phyloP scores from a whole-genome alignment of 92 coral and sea anemone species.

The Pocillopora meandrina region DNA sequence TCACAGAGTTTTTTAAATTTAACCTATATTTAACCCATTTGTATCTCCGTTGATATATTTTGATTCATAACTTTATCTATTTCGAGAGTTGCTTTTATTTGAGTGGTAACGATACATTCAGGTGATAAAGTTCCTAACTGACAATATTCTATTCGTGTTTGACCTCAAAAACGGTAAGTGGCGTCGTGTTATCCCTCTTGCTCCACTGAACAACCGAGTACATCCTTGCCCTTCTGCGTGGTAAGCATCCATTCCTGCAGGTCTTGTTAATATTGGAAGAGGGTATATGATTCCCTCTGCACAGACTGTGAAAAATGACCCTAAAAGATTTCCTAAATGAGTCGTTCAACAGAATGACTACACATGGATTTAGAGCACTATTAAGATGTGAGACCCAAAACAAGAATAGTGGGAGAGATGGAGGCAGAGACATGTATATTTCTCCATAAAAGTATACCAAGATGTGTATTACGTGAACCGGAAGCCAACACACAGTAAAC shows the following conservation, averaged over 20 bases:
- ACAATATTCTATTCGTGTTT: neutral
- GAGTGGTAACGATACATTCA: neutral
- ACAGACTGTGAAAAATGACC: neutral
- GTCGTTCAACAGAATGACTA: constrained; percentile 49
- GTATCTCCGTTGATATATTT: too few species aligned
- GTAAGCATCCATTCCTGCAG: neutral
- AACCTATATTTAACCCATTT: too few species aligned
- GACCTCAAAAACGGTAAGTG: neutral
- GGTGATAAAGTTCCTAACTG: neutral
- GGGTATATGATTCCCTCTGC: neutral
- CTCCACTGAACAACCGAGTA: constrained; percentile 4
- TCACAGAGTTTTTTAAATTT: too few species aligned
- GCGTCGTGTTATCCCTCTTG: neutral
- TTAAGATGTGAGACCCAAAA: constrained; percentile 67
- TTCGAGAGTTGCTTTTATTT: neutral
- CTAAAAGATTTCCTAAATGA: constrained; percentile 37
- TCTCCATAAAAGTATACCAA: constrained; percentile 35
- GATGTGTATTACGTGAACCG: constrained; percentile 61
- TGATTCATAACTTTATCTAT: too few species aligned
- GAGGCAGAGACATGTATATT: constrained; percentile 30
- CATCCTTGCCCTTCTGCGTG: neutral
- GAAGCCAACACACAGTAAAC: constrained; percentile 64
- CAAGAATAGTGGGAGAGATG: constrained; percentile 25
- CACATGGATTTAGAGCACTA: constrained; percentile 63
- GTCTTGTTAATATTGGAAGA: neutral